phyloP scores from a whole-genome alignment of 2,797 vertebrate genomes.

The Euthynnus affinis region DNA sequence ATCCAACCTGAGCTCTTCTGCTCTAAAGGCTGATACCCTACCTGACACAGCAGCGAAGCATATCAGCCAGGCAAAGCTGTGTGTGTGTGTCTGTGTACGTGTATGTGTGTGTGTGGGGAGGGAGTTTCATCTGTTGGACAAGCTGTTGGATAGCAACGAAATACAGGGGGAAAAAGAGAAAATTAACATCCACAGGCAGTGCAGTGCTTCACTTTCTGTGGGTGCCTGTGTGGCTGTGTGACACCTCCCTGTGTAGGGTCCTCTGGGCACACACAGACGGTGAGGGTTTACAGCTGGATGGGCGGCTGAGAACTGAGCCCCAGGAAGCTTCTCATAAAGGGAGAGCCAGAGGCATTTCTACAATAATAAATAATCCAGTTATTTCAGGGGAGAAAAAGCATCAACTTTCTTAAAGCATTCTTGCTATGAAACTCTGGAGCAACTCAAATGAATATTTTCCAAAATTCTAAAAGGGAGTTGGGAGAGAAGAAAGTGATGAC shows the following conservation, averaged over 20 bases:
- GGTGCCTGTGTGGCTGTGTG: conserved; percentile 32
- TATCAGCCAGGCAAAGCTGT: not conserved
- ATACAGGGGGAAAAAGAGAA: conserved; percentile 11
- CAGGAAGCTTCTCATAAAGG: conserved; percentile 47
- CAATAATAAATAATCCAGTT: conserved; percentile 69
- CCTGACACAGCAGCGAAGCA: conserved; percentile 38
- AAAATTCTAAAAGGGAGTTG: conserved; percentile 7
- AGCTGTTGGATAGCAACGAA: conserved; percentile 30
- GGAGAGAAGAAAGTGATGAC: conserved; percentile 38
- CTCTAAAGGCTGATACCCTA: conserved; percentile 34
- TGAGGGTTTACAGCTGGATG: conserved; percentile 58
- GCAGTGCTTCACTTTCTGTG: conserved; percentile 3
- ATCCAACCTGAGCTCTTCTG: conserved; percentile 43
- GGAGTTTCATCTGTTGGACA: conserved; percentile 43
- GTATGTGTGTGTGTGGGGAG: not conserved
- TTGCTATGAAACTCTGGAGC: conserved; percentile 20
- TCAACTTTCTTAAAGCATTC: conserved; percentile 31
- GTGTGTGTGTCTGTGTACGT: conserved; percentile 11
- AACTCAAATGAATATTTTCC: conserved; percentile 9
- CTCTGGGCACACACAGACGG: conserved; percentile 38
- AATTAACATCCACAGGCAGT: conserved; percentile 36
- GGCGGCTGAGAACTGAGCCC: conserved; percentile 53
- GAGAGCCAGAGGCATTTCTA: conserved; percentile 63
- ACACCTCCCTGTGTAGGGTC: conserved; percentile 56
- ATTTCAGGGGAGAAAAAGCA: conserved; percentile 26